Evolutionary conservation across 2,888 invertebrate genomes (phyloP), one percentile per base, ranked within the genome.

Genomic region (Plebejus anna): DNA sequence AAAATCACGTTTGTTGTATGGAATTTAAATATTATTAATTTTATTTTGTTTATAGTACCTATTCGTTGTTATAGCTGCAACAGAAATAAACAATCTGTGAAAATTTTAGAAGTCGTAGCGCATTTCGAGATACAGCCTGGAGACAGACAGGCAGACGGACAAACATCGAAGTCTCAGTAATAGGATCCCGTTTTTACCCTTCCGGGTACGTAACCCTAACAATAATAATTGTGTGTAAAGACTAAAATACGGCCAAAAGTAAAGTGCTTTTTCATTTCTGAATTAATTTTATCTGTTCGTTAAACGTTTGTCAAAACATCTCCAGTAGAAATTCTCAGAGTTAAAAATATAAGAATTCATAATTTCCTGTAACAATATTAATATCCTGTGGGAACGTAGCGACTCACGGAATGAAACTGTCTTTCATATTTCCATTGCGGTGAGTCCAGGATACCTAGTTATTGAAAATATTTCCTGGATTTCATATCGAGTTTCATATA

Each of bases 351-450:
- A 42, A 47, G 9, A 71, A 71, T 47, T 72, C 47, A 72, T 72
- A 72, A 72, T 72, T 47, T 72, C 47, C 72, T 42, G 72, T 72
- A 72, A 72, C 72, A 47, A 72, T 55, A 73, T 73, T 51, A 73
- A 73, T 73, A 73, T 73, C 73, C 73, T 73, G 51, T 55, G 73
- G 51, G 73, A 73, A 51, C 51, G 73, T 73, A 55, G 73, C 51
- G 51, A 73, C 47, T 73, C 51, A 73, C 51, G 73, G 73, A 55
- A 73, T 73, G 51, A 73, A 73, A 73, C 51, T 73, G 73, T 55
- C 73, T 73, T 73, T 73, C 73, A 73, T 55, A 73, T 73, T 73
- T 73, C 73, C 73, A 73, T 28, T 51, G 73, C 47, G 73, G 73
- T 32, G 32, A 73, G 73, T 55, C 7, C 73, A 73, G 73, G 73